phyloP scores from a whole-genome alignment of 2,888 invertebrate species.

The Meteorus cinctellus region DNA sequence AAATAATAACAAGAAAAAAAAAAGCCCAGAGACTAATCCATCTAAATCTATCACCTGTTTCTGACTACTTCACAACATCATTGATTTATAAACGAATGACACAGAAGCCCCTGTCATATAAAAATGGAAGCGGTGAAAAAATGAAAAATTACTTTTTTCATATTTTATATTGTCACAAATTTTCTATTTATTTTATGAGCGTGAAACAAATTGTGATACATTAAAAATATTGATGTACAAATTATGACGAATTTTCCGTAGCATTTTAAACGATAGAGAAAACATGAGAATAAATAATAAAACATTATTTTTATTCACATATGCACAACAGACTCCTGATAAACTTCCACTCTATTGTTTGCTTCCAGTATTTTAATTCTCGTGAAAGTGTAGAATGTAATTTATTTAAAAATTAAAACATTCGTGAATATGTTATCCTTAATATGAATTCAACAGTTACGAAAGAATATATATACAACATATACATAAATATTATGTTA shows the following conservation, averaged over 20 bases:
- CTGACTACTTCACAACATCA: not conserved
- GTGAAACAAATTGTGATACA: too few relatives aligned
- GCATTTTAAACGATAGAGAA: not conserved
- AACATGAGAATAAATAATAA: not conserved
- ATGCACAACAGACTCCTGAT: not conserved
- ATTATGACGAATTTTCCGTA: too few relatives aligned
- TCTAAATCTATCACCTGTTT: constrained; percentile 9
- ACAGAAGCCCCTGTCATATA: not conserved
- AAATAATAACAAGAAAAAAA: not conserved
- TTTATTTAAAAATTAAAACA: not conserved
- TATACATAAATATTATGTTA: not conserved
- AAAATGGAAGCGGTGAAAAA: not conserved
- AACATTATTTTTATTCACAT: not conserved
- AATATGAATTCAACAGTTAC: not conserved
- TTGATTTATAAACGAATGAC: not conserved
- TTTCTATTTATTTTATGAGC: too few relatives aligned
- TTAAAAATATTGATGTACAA: too few relatives aligned
- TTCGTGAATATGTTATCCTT: not conserved
- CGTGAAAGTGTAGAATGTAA: not conserved
- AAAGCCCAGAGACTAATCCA: not conserved
- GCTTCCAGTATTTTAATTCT: not conserved
- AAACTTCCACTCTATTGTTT: not conserved
- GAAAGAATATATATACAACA: not conserved
- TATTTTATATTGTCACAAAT: not conserved
- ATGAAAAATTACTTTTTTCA: not conserved